A percentile compares a stretch with the other conserved stretches of the same genome.
Conservation (phyloP, 1,140 invertebrate species). For the Nautilus pompilius region DNA sequence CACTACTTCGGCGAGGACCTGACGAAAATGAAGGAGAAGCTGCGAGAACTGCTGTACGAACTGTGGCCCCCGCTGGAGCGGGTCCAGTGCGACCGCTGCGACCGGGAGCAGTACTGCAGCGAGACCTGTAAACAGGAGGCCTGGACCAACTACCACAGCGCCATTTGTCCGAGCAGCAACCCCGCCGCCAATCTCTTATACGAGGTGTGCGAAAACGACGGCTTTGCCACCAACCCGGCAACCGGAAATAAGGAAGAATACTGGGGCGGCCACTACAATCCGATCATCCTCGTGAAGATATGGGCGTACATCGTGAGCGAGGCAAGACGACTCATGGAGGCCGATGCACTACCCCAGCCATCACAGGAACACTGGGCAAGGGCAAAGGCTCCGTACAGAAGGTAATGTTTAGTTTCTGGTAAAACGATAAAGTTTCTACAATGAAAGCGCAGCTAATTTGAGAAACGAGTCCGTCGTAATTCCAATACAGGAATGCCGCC, state of each 20-base stretch:
- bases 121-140: conserved; percentile 27
- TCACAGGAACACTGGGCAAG: conserved; percentile 38
- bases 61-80: conserved; percentile 32
- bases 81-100: conserved; percentile 29
- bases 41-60: conserved; percentile 22
- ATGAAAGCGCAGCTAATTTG: too few species aligned
- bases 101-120: conserved; percentile 38
- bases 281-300: conserved; percentile 37
- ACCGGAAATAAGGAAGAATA: conserved; percentile 21
- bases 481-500: too few species aligned
- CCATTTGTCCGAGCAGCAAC: conserved; percentile 39
- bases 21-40: conserved; percentile 3
- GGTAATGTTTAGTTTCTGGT: too few species aligned
- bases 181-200: conserved; percentile 25
- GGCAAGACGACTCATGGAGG: conserved; percentile 29
- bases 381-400: conserved; percentile 42
- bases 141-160: conserved; percentile 35
- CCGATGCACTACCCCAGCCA: conserved; percentile 21
- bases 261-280: conserved; percentile 39
- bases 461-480: too few species aligned
- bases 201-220: conserved; percentile 34
- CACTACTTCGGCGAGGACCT: conserved; percentile 34
- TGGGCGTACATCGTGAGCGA: conserved; percentile 36
- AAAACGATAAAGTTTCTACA: too few species aligned
- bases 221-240: conserved; percentile 19